These are phyloP conservation scores for Andrena flavipes DNA, from an alignment of 2,888 invertebrate species.

Conservation along the genomic window DNA sequence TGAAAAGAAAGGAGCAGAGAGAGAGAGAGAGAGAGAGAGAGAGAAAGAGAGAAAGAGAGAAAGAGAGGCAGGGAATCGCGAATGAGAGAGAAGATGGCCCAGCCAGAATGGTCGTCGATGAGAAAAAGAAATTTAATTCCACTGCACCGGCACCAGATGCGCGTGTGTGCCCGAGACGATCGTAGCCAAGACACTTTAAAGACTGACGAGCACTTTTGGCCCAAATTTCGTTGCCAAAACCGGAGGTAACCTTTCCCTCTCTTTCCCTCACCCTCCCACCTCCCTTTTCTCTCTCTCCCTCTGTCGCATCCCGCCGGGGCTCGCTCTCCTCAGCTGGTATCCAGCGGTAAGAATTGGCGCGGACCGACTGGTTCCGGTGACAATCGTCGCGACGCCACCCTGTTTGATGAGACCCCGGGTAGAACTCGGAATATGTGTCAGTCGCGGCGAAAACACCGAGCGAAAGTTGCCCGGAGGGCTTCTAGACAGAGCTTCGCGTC, in stretches of 20 bases:
- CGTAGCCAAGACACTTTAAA: conserved; percentile 42
- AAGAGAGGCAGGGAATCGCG: neutral
- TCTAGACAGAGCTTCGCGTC: conserved; percentile 1
- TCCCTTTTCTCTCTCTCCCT: neutral
- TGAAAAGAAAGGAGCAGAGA: neutral
- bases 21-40: too few species aligned
- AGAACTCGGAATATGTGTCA: conserved; percentile 69
- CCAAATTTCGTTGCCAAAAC: conserved; percentile 68
- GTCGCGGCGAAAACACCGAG: conserved; percentile 69
- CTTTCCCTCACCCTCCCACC: neutral
- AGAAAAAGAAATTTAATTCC: conserved; percentile 22
- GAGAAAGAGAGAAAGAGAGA: neutral
- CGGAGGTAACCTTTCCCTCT: conserved; percentile 37
- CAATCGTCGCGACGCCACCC: conserved; percentile 9
- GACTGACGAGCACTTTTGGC: conserved; percentile 63
- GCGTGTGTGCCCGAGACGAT: conserved; percentile 20
- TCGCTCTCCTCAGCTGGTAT: conserved; percentile 4
- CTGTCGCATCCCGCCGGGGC: conserved; percentile 4
- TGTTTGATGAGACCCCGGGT: neutral
- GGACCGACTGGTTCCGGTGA: conserved; percentile 22
- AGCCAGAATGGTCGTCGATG: neutral
- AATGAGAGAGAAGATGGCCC: neutral
- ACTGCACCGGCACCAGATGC: conserved; percentile 45
- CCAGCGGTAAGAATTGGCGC: neutral
- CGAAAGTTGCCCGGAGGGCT: conserved; percentile 76